Percentiles rank a stretch among this genome's conserved stretches.
These are phyloP conservation scores for Pomatorhinus ruficollis DNA, from an alignment of 2,113 vertebrate genomes.

Conservation along the genomic window DNA sequence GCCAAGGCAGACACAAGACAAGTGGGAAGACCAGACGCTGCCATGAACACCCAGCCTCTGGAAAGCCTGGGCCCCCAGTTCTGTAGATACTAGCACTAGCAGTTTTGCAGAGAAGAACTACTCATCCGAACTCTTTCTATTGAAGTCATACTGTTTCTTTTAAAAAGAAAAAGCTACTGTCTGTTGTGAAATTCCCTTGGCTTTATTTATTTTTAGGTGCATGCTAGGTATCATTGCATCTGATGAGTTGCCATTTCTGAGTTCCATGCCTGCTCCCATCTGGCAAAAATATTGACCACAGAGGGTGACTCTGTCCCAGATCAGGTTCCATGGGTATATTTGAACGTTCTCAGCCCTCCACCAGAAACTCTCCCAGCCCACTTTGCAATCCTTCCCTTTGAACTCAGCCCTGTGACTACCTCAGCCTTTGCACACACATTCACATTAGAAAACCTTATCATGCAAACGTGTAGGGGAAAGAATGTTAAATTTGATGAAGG, in stretches of 20 bases:
- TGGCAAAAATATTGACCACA: neutral
- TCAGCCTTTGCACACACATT: neutral
- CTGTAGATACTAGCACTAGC: neutral
- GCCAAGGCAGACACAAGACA: neutral
- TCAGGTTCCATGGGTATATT: neutral
- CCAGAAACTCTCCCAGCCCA: neutral
- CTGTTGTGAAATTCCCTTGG: neutral
- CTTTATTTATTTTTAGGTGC: neutral
- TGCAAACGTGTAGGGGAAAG: neutral
- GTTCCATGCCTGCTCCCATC: neutral
- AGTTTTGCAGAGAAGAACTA: neutral
- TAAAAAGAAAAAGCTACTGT: neutral
- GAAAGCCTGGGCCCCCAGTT: neutral
- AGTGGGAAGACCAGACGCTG: neutral
- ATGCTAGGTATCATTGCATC: fast-evolving
- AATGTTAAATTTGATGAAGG: neutral
- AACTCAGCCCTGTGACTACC: neutral
- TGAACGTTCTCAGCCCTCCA: neutral
- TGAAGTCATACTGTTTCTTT: neutral
- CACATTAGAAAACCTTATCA: neutral
- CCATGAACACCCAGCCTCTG: neutral
- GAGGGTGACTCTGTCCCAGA: neutral
- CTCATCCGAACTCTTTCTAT: neutral
- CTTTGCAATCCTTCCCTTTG: neutral
- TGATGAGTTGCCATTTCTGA: neutral